These are phyloP conservation scores for Myotis findleyi DNA, from an alignment of 2,797 vertebrate genomes.

Conservation along the genomic window DNA sequence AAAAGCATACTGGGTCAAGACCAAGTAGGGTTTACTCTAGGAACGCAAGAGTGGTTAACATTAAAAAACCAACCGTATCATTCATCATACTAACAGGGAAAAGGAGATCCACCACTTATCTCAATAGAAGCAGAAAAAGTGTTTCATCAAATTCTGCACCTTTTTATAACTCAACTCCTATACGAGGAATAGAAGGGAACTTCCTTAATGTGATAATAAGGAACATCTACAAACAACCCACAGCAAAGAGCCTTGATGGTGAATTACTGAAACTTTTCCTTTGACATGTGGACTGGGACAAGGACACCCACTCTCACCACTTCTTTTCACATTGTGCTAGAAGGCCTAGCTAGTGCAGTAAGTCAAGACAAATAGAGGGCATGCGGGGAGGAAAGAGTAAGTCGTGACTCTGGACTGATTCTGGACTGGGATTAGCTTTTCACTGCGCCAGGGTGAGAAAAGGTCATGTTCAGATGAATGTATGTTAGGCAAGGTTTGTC, in stretches of 20 bases:
- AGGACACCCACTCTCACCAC: background rate
- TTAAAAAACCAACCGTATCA: background rate
- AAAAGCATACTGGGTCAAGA: background rate
- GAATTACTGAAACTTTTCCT: background rate
- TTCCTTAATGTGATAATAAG: background rate
- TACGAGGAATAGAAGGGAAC: background rate
- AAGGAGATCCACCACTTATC: background rate
- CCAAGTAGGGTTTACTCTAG: background rate
- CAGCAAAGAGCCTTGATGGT: background rate
- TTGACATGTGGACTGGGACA: background rate
- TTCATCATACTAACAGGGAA: background rate
- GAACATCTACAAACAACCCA: background rate
- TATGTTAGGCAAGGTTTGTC: background rate
- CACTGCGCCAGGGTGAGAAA: background rate
- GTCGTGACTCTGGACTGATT: background rate
- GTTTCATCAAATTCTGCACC: background rate
- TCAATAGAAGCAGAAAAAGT: slow-evolving; percentile 44
- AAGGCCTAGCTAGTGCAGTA: background rate
- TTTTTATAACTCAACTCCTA: background rate
- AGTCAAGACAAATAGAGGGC: background rate
- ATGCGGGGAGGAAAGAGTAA: background rate
- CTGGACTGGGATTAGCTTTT: background rate
- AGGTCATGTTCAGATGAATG: background rate
- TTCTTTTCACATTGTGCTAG: background rate
- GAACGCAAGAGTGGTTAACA: background rate